A percentile compares a stretch with the other conserved stretches of the same genome.
These are phyloP conservation scores for Diplodus sargus DNA, from an alignment of 2,797 vertebrate genomes.

Conservation along the genomic window DNA sequence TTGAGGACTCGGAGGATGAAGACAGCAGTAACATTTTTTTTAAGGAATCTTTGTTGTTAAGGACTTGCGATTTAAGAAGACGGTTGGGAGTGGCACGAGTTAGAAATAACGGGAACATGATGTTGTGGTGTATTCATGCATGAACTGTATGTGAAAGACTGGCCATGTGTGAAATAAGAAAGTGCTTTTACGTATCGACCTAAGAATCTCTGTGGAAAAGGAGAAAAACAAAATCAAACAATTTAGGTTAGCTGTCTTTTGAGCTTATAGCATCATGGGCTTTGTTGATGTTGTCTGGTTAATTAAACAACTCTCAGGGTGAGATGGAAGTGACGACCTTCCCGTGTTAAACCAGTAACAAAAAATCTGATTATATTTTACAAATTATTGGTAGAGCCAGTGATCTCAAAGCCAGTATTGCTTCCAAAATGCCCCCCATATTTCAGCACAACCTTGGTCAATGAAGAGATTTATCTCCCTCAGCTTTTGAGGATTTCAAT, in stretches of 20 bases:
- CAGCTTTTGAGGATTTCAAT: slow-evolving; percentile 76
- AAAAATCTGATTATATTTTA: slow-evolving; percentile 38
- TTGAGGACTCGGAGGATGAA: slow-evolving; percentile 66
- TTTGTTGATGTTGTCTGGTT: slow-evolving; percentile 63
- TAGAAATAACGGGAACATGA: slow-evolving; percentile 74
- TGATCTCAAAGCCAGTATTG: slow-evolving; percentile 40
- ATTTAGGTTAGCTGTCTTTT: slow-evolving; percentile 39
- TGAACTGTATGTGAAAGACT: slow-evolving; percentile 60
- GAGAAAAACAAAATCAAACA: slow-evolving; percentile 44
- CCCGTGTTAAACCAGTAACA: slow-evolving; percentile 55
- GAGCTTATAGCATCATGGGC: slow-evolving; percentile 33
- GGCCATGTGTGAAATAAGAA: slow-evolving; percentile 55
- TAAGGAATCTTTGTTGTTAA: slow-evolving; percentile 49
- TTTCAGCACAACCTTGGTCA: slow-evolving; percentile 38
- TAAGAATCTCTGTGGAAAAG: slow-evolving; percentile 49
- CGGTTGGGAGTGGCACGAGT: slow-evolving; percentile 30
- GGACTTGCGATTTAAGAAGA: slow-evolving; percentile 41
- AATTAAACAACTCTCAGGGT: slow-evolving; percentile 80
- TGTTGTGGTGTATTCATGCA: slow-evolving; percentile 53
- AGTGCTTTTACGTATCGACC: slow-evolving; percentile 50
- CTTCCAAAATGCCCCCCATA: slow-evolving; percentile 35
- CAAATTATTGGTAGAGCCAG: slow-evolving; percentile 31
- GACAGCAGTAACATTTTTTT: slow-evolving; percentile 53
- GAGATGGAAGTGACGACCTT: slow-evolving; percentile 64
- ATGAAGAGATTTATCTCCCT: slow-evolving; percentile 74